phyloP scores from a whole-genome alignment of 2,113 vertebrate genomes.

The Pterocles burchelli region DNA sequence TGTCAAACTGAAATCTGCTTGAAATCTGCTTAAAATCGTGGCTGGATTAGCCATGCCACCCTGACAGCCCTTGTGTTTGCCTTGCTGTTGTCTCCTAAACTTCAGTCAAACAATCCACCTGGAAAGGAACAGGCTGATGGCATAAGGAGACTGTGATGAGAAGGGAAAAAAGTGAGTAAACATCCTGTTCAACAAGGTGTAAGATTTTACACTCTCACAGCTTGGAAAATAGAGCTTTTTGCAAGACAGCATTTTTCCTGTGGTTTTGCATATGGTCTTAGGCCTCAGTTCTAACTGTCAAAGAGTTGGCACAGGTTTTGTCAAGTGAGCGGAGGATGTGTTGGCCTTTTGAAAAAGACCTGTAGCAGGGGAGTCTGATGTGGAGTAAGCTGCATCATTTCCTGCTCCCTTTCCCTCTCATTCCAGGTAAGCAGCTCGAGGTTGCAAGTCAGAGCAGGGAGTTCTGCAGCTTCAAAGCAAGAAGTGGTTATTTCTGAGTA shows the following conservation, averaged over 20 bases:
- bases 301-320: neutral
- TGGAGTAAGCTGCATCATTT: neutral
- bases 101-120: neutral
- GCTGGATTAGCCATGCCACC: neutral
- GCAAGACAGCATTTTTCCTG: neutral
- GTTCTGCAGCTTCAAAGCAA: neutral
- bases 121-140: neutral
- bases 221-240: neutral
- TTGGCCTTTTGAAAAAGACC: neutral
- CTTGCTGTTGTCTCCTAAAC: neutral
- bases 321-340: neutral
- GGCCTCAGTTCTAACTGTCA: neutral
- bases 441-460: neutral
- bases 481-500: neutral
- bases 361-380: neutral
- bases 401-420: neutral
- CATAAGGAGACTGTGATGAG: neutral
- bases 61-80: neutral
- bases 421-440: fast-evolving
- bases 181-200: neutral
- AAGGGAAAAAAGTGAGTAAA: neutral
- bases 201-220: neutral
- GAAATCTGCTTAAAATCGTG: neutral
- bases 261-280: neutral
- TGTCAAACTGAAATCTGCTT: neutral